Base-by-base conservation (phyloP, 2,888 invertebrate species). In the Drosophila paranaensis region DNA sequence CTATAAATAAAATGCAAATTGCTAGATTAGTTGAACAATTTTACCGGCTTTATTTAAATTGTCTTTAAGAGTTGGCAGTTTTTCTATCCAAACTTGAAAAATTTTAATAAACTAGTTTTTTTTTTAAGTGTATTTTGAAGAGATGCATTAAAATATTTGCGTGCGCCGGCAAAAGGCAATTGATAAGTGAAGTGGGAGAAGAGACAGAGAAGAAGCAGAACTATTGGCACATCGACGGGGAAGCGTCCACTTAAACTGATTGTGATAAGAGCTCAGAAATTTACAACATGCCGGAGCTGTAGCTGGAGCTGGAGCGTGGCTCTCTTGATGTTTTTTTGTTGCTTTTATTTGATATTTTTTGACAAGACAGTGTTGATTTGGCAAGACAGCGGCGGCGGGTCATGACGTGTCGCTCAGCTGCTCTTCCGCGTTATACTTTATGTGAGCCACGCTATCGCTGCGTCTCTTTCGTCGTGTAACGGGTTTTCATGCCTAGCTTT, bases 401-500 rank as follows among this genome's bases (percentile, higher is more conserved):
- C 10, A 68, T 84, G 83, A 84, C 83, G 83, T 84, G 84, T 84
- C 82, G 75, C 63, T 74, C 66, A 54, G 62, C 58, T 58, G 50
- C 67, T 79, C 67, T 55, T 58, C 40, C 40, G 57, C 70, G 56
- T 57, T 69, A 66, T 75, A 58, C 73, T 54, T 51, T 46, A 30
- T 58, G 16, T 9, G 27, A 46, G 35, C 35, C 51, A 39, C 45
- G 33, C 56, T 57, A 57, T 58, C 39, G 39, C 30, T 20, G 20
- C 20, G 30, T 53, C 74, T 74, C 70, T 66, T 51, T 46, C 39
- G n/a, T n/a, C 35, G 53, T 74, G 67, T 88, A 85, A 85, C 84
- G 88, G 89, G 84, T 85, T 85, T 86, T 74, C 46, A 63, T 73
- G 40, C 40, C 55, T 64, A 60, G 58, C 57, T 60, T 39, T 2